Conservation (phyloP, 2,797 vertebrate species). For the Merluccius polli region DNA sequence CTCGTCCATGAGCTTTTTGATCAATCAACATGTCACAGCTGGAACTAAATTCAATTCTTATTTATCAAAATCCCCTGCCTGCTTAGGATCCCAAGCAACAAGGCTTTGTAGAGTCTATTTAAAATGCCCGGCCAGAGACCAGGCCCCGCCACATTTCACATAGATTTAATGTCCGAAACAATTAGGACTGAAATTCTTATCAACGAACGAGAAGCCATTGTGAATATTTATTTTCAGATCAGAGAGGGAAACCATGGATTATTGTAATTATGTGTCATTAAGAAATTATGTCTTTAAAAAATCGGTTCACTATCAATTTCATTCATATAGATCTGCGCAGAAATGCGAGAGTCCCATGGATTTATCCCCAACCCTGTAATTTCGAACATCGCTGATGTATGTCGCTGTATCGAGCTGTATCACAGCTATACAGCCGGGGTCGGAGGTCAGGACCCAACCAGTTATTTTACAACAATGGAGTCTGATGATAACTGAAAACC, state of each 20-base stretch:
- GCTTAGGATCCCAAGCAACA: constrained; percentile 66
- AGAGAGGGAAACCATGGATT: neutral
- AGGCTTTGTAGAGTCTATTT: constrained; percentile 45
- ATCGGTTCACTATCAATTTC: constrained; percentile 23
- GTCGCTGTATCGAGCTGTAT: neutral
- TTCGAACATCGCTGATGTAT: constrained; percentile 52
- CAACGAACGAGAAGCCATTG: constrained; percentile 21
- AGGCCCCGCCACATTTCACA: constrained; percentile 52
- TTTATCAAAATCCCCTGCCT: constrained; percentile 90
- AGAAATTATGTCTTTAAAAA: constrained; percentile 14
- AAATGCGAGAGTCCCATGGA: constrained; percentile 38
- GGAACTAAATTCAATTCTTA: constrained; percentile 98
- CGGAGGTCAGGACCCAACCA: constrained; percentile 64
- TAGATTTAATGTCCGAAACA: constrained; percentile 65
- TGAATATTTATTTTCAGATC: neutral
- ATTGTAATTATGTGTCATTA: constrained; percentile 38
- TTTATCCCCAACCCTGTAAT: constrained; percentile 52
- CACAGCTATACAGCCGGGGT: constrained; percentile 46
- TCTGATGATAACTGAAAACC: constrained; percentile 65
- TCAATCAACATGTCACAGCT: constrained; percentile 99
- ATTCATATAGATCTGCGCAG: constrained; percentile 42
- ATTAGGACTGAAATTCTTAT: constrained; percentile 64
- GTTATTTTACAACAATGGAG: constrained; percentile 71
- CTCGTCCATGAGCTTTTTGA: constrained; percentile 96
- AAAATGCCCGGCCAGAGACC: constrained; percentile 42